A percentile compares a stretch with the other conserved stretches of the same genome.
phyloP scores from a whole-genome alignment of 1,140 invertebrate genomes.

The Drosophila albomicans region DNA sequence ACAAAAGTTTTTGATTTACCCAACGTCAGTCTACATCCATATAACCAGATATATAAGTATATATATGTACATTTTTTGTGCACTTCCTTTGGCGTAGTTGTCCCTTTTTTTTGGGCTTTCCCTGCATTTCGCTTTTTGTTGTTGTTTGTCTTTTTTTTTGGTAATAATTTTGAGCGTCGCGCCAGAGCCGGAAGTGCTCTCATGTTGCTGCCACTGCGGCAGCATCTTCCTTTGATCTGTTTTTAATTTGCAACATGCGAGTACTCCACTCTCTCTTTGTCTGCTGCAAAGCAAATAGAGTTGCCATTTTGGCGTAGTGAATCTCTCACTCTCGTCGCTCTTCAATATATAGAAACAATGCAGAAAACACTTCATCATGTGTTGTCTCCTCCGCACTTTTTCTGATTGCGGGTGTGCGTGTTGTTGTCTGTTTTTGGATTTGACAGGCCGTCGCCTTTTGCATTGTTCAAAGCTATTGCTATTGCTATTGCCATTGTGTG shows the following conservation, averaged over 20 bases:
- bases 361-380: constrained; percentile 74
- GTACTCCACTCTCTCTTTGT: constrained; percentile 14
- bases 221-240: constrained; percentile 77
- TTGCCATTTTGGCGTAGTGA: constrained; percentile 49
- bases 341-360: constrained; percentile 69
- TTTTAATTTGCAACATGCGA: constrained; percentile 74
- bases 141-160: constrained; percentile 36
- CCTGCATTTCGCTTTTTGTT: background rate
- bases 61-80: constrained; percentile 22
- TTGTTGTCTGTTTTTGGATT: constrained; percentile 47
- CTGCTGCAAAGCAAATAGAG: constrained; percentile 29
- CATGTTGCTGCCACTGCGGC: constrained; percentile 56
- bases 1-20: constrained; percentile 82
- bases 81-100: constrained; percentile 66
- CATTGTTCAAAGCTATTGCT: constrained; percentile 55
- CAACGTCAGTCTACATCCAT: constrained; percentile 26
- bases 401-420: constrained; percentile 16
- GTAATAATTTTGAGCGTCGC: constrained; percentile 74
- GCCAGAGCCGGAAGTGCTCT: constrained; percentile 69
- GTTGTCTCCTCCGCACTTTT: no score
- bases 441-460: constrained; percentile 72
- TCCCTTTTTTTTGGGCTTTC: constrained; percentile 50
- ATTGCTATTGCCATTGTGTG: background rate
- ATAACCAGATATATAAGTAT: constrained; percentile 6
- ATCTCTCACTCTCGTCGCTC: constrained; percentile 9